Percentiles rank a stretch among this genome's conserved stretches.
These are phyloP conservation scores for Brachirus orientalis DNA, from an alignment of 2,113 vertebrate genomes.

Conservation along the genomic window DNA sequence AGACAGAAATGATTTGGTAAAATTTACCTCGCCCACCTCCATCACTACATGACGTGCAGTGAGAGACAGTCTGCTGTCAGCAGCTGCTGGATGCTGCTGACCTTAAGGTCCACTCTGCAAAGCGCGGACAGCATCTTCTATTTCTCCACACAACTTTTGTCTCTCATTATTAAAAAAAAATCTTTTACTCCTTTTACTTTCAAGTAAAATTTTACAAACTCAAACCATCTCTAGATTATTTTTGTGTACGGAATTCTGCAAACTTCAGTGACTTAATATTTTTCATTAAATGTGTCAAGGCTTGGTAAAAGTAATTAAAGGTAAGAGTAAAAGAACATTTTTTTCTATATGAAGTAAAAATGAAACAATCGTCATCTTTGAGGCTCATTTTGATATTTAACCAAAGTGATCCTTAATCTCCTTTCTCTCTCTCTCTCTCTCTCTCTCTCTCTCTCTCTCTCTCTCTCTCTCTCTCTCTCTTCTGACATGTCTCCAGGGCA, in stretches of 20 bases:
- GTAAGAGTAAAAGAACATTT: neutral
- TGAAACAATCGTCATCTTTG: neutral
- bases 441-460: neutral
- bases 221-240: too few species aligned
- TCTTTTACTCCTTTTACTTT: neutral
- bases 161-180: neutral
- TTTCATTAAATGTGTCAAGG: too few species aligned
- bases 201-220: too few species aligned
- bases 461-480: neutral
- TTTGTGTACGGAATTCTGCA: too few species aligned
- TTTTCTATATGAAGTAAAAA: neutral
- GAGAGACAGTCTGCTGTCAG: slow-evolving; percentile 35
- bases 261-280: neutral
- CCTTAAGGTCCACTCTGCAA: neutral
- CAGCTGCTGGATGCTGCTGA: slow-evolving; percentile 6
- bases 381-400: slow-evolving; percentile 20
- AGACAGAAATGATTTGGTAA: slow-evolving; percentile 46
- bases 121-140: neutral
- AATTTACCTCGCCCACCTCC: slow-evolving; percentile 42
- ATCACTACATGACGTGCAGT: slow-evolving; percentile 11
- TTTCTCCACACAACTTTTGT: slow-evolving; percentile 1
- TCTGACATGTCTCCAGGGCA: slow-evolving; percentile 36
- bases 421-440: slow-evolving; percentile 1
- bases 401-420: slow-evolving; percentile 28
- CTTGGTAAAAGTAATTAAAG: too few species aligned